phyloP scores from a whole-genome alignment of 2,113 vertebrate genomes.

The Leptosomus discolor region DNA sequence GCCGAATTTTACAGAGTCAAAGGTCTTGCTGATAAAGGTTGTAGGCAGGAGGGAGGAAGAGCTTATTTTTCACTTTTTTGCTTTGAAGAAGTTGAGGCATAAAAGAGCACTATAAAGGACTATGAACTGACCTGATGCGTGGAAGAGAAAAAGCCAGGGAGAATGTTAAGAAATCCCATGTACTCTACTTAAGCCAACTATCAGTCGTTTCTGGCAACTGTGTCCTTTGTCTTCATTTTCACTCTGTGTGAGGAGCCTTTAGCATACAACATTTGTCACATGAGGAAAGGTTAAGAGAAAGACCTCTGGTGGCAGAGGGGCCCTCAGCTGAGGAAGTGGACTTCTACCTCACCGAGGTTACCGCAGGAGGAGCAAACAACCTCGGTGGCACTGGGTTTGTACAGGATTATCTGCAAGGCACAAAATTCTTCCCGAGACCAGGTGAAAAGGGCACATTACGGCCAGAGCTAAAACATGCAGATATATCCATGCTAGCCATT shows the following conservation, averaged over 20 bases:
- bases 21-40: background rate
- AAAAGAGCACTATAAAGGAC: background rate
- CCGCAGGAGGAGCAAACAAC: background rate
- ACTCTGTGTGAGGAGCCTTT: fast-evolving
- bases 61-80: background rate
- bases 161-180: background rate
- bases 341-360: background rate
- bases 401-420: background rate
- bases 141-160: background rate
- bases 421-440: background rate
- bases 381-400: background rate
- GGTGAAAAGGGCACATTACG: background rate
- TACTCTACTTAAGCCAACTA: background rate
- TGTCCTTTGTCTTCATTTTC: background rate
- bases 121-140: background rate
- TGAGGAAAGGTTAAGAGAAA: background rate
- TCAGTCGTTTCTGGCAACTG: background rate
- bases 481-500: background rate
- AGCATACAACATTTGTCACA: background rate
- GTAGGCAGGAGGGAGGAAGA: background rate
- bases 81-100: background rate
- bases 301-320: background rate
- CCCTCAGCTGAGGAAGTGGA: background rate
- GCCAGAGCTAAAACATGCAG: background rate
- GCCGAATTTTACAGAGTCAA: background rate